Conservation (phyloP, 2,888 invertebrate species). For the Oxytorus armatus region DNA sequence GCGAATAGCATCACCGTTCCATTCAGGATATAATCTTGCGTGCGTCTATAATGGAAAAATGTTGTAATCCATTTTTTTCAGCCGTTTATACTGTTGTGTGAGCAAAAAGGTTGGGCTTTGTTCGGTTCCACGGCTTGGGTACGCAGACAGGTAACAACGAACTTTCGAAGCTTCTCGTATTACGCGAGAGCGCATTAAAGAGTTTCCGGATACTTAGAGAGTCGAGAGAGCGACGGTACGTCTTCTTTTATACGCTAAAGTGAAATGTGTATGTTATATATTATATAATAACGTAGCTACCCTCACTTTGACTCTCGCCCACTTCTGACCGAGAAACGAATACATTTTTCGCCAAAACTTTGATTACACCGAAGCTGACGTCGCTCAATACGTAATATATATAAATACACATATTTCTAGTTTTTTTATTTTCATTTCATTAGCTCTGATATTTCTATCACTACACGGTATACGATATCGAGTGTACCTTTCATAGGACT, state of each 20-base stretch:
- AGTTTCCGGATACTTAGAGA: slow-evolving; percentile 47
- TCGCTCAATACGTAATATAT: background rate
- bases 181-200: slow-evolving; percentile 54
- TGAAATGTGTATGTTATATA: slow-evolving; percentile 8
- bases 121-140: slow-evolving; percentile 12
- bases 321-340: background rate
- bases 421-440: background rate
- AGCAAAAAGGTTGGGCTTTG: slow-evolving; percentile 47
- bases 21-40: background rate
- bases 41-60: slow-evolving; percentile 73
- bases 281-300: background rate
- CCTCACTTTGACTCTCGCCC: slow-evolving; percentile 3
- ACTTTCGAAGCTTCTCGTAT: slow-evolving; percentile 50
- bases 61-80: slow-evolving; percentile 72
- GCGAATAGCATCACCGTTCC: too few species aligned
- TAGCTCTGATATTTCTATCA: too few species aligned
- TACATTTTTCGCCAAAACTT: slow-evolving; percentile 16
- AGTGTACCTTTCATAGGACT: too few species aligned
- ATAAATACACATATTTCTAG: background rate
- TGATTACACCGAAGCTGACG: background rate
- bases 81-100: slow-evolving; percentile 45
- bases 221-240: background rate
- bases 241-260: slow-evolving; percentile 11
- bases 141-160: slow-evolving; percentile 19
- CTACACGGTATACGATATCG: too few species aligned